phyloP scores from a whole-genome alignment of 1,140 invertebrate genomes.

The Druon quercuslanigerum region DNA sequence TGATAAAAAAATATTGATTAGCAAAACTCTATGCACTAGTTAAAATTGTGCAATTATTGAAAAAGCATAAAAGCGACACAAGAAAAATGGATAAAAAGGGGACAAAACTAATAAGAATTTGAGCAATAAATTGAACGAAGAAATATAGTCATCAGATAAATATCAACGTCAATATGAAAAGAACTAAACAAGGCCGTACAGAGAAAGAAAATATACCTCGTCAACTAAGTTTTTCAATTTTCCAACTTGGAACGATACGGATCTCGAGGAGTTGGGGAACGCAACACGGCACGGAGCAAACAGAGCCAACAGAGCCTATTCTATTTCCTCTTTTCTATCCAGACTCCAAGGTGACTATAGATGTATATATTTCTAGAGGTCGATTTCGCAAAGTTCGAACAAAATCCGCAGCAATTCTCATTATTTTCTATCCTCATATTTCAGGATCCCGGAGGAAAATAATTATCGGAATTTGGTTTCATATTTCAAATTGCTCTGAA shows the following conservation, averaged over 20 bases:
- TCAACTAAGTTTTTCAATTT: constrained; percentile 30
- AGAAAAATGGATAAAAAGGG: too few relatives aligned
- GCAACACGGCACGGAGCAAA: constrained; percentile 1
- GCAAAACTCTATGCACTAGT: neutral
- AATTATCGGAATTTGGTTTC: too few relatives aligned
- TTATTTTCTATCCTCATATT: neutral
- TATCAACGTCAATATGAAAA: constrained; percentile 3
- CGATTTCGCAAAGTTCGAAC: constrained; percentile 15
- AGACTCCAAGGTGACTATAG: neutral
- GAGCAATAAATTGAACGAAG: neutral
- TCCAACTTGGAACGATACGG: constrained; percentile 23
- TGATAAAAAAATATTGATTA: neutral
- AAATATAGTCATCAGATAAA: constrained; percentile 1
- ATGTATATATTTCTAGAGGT: constrained; percentile 10
- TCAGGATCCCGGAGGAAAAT: too few relatives aligned
- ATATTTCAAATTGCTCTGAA: neutral
- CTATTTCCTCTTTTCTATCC: constrained; percentile 24
- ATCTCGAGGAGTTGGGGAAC: constrained; percentile 23
- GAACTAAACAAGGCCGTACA: constrained; percentile 16
- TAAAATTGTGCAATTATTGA: too few relatives aligned
- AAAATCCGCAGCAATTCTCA: constrained; percentile 2
- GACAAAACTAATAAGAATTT: too few relatives aligned
- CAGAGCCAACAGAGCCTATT: constrained; percentile 27
- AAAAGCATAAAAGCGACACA: too few relatives aligned
- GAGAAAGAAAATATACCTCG: neutral